Evolutionary conservation across 2,797 vertebrate species (phyloP).

Genomic region (Phoebastria nigripes): DNA sequence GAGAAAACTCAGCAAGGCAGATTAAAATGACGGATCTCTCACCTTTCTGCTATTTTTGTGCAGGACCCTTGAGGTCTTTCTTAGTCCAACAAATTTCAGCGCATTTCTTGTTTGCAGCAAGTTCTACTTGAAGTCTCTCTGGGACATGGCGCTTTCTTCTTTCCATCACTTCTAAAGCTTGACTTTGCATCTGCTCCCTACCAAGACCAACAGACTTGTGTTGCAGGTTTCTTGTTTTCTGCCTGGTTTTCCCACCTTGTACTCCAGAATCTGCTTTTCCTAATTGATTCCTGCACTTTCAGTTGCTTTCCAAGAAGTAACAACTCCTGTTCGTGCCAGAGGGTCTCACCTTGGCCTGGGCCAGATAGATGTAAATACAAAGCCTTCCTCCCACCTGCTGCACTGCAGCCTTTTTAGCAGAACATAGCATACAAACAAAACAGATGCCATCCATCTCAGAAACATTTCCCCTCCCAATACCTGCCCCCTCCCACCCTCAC

Average conservation of each 20-base stretch:
- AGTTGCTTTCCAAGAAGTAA: neutral
- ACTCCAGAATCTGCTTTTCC: neutral
- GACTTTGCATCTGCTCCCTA: neutral
- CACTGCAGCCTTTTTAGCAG: neutral
- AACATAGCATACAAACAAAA: neutral
- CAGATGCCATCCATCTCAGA: too few relatives aligned
- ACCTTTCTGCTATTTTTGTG: fast-evolving
- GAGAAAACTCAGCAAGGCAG: neutral
- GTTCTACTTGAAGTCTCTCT: neutral
- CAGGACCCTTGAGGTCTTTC: neutral
- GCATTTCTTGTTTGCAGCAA: neutral
- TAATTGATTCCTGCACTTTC: neutral
- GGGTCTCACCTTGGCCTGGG: neutral
- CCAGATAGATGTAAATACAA: neutral
- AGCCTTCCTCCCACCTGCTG: neutral
- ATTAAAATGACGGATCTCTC: neutral
- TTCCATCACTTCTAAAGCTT: neutral
- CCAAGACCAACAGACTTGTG: neutral
- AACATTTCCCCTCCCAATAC: neutral
- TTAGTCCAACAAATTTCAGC: neutral
- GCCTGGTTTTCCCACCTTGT: neutral
- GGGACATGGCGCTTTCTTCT: neutral
- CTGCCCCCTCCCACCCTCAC: neutral
- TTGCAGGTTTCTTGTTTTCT: neutral
- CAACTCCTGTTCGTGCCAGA: neutral